Evolutionary conservation across 2,113 vertebrate genomes (phyloP).

Genomic region (Melanostigma gelatinosum): DNA sequence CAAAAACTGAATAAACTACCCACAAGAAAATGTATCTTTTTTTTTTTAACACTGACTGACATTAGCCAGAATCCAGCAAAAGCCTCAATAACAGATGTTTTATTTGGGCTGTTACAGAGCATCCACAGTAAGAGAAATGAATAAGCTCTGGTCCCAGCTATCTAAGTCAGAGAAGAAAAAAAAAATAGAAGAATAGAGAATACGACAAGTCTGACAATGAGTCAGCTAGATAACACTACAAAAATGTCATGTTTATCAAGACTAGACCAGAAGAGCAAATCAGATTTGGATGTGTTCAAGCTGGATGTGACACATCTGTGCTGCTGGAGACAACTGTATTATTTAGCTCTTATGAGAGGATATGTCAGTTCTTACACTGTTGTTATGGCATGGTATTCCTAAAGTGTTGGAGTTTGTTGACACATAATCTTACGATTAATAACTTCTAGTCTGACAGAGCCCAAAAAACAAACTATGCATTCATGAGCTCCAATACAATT

Average conservation of each 20-base stretch:
- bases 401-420: neutral
- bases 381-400: neutral
- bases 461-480: neutral
- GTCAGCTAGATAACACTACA: neutral
- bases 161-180: neutral
- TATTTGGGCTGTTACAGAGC: neutral
- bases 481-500: neutral
- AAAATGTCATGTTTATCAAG: constrained; percentile 16
- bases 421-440: neutral
- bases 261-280: neutral
- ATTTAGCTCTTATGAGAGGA: neutral
- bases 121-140: neutral
- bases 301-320: constrained; percentile 2
- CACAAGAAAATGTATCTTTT: neutral
- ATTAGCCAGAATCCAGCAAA: neutral
- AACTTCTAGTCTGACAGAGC: neutral
- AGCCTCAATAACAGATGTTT: neutral
- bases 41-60: neutral
- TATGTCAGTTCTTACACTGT: neutral
- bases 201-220: neutral
- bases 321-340: neutral
- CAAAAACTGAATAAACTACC: neutral
- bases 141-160: constrained; percentile 5
- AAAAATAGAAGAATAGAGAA: constrained; percentile 2
- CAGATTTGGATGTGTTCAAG: constrained; percentile 16